Percentiles rank a stretch among this genome's conserved stretches.
These are phyloP conservation scores for Leucosticte australis DNA, from an alignment of 2,113 vertebrate genomes.

Conservation along the genomic window DNA sequence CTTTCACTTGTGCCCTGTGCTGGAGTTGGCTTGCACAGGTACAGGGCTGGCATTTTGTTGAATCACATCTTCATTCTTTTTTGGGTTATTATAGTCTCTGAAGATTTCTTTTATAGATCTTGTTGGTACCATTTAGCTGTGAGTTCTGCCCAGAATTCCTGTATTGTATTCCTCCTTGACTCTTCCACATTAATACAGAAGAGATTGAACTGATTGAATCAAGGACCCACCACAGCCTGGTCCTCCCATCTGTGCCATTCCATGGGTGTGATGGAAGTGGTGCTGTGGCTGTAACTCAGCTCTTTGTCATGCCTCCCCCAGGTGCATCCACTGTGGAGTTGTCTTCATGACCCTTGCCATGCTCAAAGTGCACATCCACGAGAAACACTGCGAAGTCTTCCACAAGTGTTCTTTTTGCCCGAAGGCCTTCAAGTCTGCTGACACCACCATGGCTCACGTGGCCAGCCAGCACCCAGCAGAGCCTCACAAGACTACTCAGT, in stretches of 20 bases:
- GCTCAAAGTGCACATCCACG: constrained; percentile 90
- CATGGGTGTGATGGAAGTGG: rapidly evolving
- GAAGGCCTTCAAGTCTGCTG: constrained; percentile 90
- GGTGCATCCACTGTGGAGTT: constrained; percentile 93
- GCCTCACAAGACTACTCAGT: constrained; percentile 83
- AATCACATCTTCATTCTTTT: background rate
- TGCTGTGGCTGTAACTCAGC: background rate
- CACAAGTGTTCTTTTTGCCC: constrained; percentile 93
- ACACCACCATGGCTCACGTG: constrained; percentile 83
- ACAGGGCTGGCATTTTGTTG: background rate
- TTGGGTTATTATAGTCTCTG: background rate
- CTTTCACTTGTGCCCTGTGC: background rate
- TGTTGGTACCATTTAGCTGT: background rate
- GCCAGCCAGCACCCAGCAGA: constrained; percentile 81
- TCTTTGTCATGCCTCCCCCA: constrained; percentile 23
- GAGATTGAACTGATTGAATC: background rate
- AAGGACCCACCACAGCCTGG: rapidly evolving
- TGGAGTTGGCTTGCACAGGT: background rate
- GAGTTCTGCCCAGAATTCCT: background rate
- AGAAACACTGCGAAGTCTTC: constrained; percentile 92
- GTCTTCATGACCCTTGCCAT: constrained; percentile 86
- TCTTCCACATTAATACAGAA: rapidly evolving
- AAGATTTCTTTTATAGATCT: background rate
- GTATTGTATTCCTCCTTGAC: background rate
- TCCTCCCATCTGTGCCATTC: rapidly evolving